Conservation (phyloP, 2,797 vertebrate species). For the Malurus leucopterus region DNA sequence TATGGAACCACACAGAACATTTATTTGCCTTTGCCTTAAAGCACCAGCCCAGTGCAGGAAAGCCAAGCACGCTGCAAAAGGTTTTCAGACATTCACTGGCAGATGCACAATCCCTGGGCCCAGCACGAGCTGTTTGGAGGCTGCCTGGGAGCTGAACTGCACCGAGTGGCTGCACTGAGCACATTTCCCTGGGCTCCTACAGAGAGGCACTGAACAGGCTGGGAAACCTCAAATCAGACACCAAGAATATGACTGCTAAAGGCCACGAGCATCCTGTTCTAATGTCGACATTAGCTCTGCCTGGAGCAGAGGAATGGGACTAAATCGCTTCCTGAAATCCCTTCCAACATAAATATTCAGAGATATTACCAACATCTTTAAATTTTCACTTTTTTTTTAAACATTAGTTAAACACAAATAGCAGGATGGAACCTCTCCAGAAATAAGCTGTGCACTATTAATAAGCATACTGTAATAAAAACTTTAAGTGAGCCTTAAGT, state of each 20-base stretch:
- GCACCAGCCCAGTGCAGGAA: not conserved
- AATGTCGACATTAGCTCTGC: not conserved
- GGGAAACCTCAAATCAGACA: not conserved
- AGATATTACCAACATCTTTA: not conserved
- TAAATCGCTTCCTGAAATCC: slow-evolving; percentile 18
- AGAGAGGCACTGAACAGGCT: not conserved
- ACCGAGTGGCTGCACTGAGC: not conserved
- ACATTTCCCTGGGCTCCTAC: not conserved
- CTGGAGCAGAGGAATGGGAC: not conserved
- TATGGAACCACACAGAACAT: not conserved
- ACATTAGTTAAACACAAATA: not conserved
- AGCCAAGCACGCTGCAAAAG: not conserved
- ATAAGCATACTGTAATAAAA: not conserved
- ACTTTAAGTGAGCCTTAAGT: not conserved
- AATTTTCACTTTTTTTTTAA: not conserved
- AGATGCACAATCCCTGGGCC: not conserved
- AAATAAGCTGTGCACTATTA: not conserved
- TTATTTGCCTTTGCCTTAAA: not conserved
- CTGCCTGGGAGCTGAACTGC: not conserved
- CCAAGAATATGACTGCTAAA: not conserved
- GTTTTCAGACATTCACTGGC: not conserved
- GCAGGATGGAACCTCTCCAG: not conserved
- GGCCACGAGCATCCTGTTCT: not conserved
- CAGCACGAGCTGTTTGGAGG: not conserved
- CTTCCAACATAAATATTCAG: slow-evolving; percentile 33